Conservation (phyloP, 2,888 invertebrate species). For the Mythimna lalbum region DNA sequence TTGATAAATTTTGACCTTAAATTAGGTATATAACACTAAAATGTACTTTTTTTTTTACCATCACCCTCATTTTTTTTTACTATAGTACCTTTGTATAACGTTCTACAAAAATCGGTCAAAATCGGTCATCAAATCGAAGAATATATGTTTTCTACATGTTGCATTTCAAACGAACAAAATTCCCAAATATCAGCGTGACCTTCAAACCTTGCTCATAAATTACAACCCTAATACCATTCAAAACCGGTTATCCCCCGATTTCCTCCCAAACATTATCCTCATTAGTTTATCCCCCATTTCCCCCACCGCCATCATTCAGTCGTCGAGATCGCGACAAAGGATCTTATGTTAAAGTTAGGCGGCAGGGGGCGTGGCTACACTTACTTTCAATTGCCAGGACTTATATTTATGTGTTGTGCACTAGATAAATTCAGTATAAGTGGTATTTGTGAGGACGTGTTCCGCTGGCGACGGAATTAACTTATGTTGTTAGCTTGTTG, state of each 20-base stretch:
- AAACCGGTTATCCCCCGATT: conserved; percentile 61
- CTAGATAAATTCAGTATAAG: conserved; percentile 85
- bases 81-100: no score
- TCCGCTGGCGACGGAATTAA: conserved; percentile 57
- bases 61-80: no score
- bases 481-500: conserved; percentile 36
- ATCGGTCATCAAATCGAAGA: not conserved
- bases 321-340: conserved; percentile 70
- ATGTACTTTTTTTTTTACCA: no score
- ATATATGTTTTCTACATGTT: not conserved
- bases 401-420: conserved; percentile 82
- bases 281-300: conserved; percentile 62
- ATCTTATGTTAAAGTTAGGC: conserved; percentile 66
- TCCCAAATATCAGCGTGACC: not conserved
- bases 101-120: not conserved
- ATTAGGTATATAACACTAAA: no score
- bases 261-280: conserved; percentile 61
- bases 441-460: conserved; percentile 81
- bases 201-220: conserved; percentile 40
- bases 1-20: no score
- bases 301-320: conserved; percentile 62
- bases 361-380: conserved; percentile 73
- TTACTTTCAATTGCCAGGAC: conserved; percentile 82
- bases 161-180: not conserved
- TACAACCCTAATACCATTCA: conserved; percentile 42